Evolutionary conservation across 2,797 vertebrate genomes (phyloP).

Genomic region (Poeciliopsis infans): DNA sequence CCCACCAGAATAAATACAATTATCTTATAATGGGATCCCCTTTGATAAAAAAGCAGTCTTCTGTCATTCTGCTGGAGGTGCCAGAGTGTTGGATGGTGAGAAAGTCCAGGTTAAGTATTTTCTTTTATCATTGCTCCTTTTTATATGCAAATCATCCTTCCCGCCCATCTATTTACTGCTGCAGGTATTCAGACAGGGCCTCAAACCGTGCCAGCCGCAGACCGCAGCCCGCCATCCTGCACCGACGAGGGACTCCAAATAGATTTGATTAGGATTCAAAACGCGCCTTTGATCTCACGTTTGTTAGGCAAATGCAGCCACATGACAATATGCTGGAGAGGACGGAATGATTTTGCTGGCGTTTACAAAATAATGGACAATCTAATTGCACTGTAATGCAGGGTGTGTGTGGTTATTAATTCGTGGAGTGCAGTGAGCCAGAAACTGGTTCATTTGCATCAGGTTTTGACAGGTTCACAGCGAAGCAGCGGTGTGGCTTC

Average conservation of each 20-base stretch:
- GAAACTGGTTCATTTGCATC: conserved; percentile 76
- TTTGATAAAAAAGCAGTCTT: conserved; percentile 76
- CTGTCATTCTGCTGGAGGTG: conserved; percentile 76
- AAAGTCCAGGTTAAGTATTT: conserved; percentile 82
- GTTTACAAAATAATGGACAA: conserved; percentile 78
- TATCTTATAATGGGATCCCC: conserved; percentile 80
- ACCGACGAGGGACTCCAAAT: conserved; percentile 66
- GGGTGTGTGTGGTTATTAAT: conserved; percentile 68
- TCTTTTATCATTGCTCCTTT: conserved; percentile 80
- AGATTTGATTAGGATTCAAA: conserved; percentile 79
- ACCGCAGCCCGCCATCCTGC: conserved; percentile 55
- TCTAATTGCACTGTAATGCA: conserved; percentile 75
- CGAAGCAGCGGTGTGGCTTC: conserved; percentile 54
- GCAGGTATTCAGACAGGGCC: conserved; percentile 76
- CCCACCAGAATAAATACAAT: conserved; percentile 77
- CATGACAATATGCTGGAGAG: conserved; percentile 69
- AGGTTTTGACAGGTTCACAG: conserved; percentile 64
- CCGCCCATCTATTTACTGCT: conserved; percentile 80
- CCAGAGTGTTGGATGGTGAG: conserved; percentile 75
- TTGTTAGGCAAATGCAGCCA: conserved; percentile 74
- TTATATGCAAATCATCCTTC: conserved; percentile 81
- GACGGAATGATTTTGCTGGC: conserved; percentile 67
- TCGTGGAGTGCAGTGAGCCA: conserved; percentile 70
- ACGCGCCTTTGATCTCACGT: conserved; percentile 74
- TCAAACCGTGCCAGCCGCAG: conserved; percentile 62